Percentiles rank a stretch among this genome's conserved stretches.
Conservation (phyloP, 2,113 vertebrate genomes). For the Anarhynchus alexandrinus region DNA sequence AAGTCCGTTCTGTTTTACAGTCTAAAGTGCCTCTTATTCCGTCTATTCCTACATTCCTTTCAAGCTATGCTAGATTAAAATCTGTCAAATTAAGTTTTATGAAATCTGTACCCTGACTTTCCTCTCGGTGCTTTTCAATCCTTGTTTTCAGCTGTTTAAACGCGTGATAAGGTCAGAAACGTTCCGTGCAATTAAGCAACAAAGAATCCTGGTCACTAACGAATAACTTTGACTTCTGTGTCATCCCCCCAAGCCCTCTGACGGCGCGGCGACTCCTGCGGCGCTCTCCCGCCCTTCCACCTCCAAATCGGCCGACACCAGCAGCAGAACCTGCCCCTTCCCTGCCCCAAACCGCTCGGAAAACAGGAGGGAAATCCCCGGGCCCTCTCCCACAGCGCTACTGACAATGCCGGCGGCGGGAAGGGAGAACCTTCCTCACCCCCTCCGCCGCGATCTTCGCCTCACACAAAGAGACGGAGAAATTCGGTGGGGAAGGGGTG, state of each 20-base stretch:
- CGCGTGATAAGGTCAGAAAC: not conserved
- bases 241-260: not conserved
- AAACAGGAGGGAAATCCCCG: not conserved
- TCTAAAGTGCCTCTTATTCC: not conserved
- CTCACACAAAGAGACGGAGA: not conserved
- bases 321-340: not conserved
- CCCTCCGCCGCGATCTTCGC: not conserved
- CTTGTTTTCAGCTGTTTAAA: not conserved
- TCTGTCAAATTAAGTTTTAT: not conserved
- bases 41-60: not conserved
- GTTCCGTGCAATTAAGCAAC: not conserved
- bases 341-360: accelerated
- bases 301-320: accelerated
- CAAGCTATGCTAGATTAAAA: not conserved
- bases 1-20: not conserved
- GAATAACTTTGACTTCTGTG: accelerated
- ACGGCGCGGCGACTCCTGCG: accelerated
- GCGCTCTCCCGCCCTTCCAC: accelerated
- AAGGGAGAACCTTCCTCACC: too few species aligned
- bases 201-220: not conserved
- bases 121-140: not conserved
- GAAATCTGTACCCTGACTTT: not conserved
- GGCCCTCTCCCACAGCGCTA: too few species aligned
- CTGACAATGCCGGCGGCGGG: accelerated
- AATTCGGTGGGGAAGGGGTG: not conserved